Conservation (phyloP, 2,797 vertebrate genomes). For the Centropyge bicolor region DNA sequence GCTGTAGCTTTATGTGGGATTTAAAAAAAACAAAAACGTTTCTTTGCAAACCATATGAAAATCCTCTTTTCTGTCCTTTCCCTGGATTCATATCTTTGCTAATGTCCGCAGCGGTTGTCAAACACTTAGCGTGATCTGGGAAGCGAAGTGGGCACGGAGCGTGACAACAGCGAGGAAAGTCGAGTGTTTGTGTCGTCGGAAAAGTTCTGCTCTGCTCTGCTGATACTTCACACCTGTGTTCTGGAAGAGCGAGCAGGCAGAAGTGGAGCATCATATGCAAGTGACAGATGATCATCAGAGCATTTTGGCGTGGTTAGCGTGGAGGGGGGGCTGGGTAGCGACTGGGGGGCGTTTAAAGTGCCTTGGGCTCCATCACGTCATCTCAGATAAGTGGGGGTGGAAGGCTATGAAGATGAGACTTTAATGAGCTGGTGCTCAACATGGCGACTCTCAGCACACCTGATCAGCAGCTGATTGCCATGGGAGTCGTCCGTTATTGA, state of each 20-base stretch:
- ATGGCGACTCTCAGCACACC: conserved; percentile 61
- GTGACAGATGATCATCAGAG: conserved; percentile 64
- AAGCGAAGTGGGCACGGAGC: conserved; percentile 50
- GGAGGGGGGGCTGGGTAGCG: not conserved
- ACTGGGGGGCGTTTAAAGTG: conserved; percentile 42
- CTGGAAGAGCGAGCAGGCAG: conserved; percentile 63
- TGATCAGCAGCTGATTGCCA: conserved; percentile 69
- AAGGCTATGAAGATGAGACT: conserved; percentile 66
- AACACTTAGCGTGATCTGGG: conserved; percentile 30
- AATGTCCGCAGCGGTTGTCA: conserved; percentile 42
- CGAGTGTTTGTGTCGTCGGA: not conserved
- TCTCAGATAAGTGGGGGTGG: conserved; percentile 56
- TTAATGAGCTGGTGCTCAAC: conserved; percentile 73
- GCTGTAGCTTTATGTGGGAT: not conserved
- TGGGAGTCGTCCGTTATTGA: conserved; percentile 44
- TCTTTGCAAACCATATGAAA: conserved; percentile 4
- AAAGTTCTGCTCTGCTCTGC: conserved; percentile 40
- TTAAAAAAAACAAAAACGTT: not conserved
- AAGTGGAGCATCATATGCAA: conserved; percentile 16
- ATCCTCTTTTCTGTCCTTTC: not conserved
- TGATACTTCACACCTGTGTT: conserved; percentile 67
- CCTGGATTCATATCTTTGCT: conserved; percentile 11
- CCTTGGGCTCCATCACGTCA: conserved; percentile 57
- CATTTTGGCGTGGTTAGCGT: conserved; percentile 51
- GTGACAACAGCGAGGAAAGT: conserved; percentile 59